Base-by-base conservation (phyloP, 2,797 vertebrate genomes). In the Scomberomorus guttatus region DNA sequence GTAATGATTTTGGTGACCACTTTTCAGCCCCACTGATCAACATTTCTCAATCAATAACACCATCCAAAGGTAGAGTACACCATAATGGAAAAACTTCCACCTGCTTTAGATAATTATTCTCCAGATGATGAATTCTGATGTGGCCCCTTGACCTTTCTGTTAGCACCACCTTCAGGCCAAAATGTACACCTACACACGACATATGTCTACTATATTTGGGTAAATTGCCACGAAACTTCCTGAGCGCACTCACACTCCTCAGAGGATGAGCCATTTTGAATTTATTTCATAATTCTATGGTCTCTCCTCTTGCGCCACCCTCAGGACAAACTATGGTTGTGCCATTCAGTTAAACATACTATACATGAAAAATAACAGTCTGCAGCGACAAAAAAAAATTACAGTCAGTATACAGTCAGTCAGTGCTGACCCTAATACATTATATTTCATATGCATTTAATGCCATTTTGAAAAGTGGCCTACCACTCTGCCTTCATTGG, bases 401-500 rank as follows among this genome's bases (percentile, higher is more conserved):
- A 60, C 65, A 57, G 18, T 39, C 39, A 13, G 3, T 39, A 13
- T 39, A 39, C 11, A 39, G 12, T 39, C 39, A 39, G 54, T 85
- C 59, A 61, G 18, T 6, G 5, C 39, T 54, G n/a, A 52, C 20
- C 52, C 24, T 25, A 3, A 54, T 24, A 67, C 22, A 25, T 55
- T 20, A 3, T 18, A 52, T 29, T 71, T 5, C 10, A 1, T 22
- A 4, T 29, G 25, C 15, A n/a, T 57, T 55, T 5, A 15, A 39
- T 20, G 48, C 1, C 27, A 32, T 50, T n/a, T 24, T 9, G n/a
- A 39, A 6, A 57, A 25, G 27, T 6, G 8, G 6, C 92, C 20
- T 91, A 99, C 98, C 96, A 97, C 94, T 86, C 96, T 91, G 90
- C 96, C 97, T 85, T 97, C 96, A 0, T 84, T 94, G 0, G 97